phyloP scores from a whole-genome alignment of 1,140 invertebrate genomes.

The Metopolophium dirhodum region DNA sequence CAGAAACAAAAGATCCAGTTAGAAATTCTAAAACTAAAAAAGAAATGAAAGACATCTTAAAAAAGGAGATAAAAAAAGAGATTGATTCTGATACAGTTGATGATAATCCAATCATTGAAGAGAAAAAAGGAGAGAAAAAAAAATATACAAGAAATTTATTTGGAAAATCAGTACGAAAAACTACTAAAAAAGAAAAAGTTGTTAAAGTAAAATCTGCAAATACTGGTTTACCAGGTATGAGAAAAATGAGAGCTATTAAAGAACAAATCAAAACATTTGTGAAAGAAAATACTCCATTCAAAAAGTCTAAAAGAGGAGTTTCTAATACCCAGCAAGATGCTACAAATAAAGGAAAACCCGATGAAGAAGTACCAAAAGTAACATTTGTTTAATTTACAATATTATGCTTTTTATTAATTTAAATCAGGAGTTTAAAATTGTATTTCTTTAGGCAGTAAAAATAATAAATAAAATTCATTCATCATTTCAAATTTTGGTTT shows the following conservation, averaged over 20 bases:
- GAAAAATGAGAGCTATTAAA: conserved; percentile 37
- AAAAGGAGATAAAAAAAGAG: not conserved
- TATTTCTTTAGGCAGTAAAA: not conserved
- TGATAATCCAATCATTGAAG: not conserved
- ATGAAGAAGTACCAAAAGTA: conserved; percentile 38
- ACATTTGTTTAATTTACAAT: not conserved
- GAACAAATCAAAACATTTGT: conserved; percentile 15
- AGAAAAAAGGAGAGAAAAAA: conserved; percentile 40
- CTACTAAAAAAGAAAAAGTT: conserved; percentile 29
- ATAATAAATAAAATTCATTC: no score
- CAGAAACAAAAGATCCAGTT: conserved; percentile 5
- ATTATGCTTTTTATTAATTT: not conserved
- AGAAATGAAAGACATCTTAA: conserved; percentile 36
- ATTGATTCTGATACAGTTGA: not conserved
- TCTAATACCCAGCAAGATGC: not conserved
- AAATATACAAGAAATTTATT: conserved; percentile 45
- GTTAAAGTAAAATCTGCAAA: not conserved
- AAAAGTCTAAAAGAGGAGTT: conserved; percentile 28
- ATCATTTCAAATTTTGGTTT: no score
- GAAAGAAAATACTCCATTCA: conserved; percentile 33
- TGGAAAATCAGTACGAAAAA: conserved; percentile 29
- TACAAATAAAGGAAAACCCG: not conserved
- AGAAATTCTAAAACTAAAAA: conserved; percentile 43
- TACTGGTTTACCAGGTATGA: not conserved
- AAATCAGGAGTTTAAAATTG: not conserved